Conservation (phyloP, 2,113 vertebrate species). For the Vulpes lagopus region DNA sequence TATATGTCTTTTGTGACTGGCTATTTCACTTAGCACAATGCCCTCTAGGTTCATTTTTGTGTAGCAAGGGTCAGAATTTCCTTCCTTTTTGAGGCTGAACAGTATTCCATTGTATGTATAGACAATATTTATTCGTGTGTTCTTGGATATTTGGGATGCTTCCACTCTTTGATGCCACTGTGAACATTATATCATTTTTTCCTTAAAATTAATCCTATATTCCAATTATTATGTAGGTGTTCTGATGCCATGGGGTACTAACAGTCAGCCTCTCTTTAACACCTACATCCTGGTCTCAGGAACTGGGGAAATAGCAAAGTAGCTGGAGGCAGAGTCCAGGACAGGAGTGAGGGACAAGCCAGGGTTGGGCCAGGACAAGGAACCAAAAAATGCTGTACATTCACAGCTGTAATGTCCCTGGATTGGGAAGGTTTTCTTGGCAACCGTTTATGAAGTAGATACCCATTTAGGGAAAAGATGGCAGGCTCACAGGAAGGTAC, state of each 20-base stretch:
- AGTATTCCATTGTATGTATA: background rate
- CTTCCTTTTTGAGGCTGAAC: background rate
- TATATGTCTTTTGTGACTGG: background rate
- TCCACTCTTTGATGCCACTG: background rate
- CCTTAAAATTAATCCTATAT: background rate
- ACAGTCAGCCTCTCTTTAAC: background rate
- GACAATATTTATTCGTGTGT: too few relatives aligned
- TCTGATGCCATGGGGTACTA: background rate
- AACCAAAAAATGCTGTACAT: background rate
- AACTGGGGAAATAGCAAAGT: background rate
- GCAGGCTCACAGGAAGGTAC: background rate
- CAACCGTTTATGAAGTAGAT: background rate
- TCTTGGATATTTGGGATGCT: background rate
- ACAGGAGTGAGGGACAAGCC: background rate
- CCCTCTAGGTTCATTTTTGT: background rate
- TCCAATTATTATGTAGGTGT: background rate
- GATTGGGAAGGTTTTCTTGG: background rate
- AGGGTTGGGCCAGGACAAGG: background rate
- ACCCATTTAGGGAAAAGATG: background rate
- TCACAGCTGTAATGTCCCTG: background rate
- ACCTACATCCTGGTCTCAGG: background rate
- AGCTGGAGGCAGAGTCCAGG: background rate
- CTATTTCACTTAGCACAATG: background rate
- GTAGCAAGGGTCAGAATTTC: too few relatives aligned
- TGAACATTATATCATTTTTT: background rate